phyloP scores from a whole-genome alignment of 2,797 vertebrate species.

The Vireo griseus region DNA sequence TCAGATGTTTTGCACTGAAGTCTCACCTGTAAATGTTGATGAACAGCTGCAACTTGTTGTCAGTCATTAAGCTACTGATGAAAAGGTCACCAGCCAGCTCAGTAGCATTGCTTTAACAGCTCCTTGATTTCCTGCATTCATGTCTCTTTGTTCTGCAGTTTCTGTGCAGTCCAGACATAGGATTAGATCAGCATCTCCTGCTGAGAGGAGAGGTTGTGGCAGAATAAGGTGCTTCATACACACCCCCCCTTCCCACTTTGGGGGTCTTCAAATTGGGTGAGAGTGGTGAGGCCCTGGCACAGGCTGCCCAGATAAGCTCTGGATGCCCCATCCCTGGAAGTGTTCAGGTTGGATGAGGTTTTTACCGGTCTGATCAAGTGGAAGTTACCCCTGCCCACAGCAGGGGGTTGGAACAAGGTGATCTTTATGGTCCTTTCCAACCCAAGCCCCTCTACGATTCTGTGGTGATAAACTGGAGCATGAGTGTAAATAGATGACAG shows the following conservation, averaged over 20 bases:
- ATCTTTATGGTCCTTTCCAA: background rate
- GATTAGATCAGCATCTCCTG: background rate
- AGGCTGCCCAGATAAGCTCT: background rate
- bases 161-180: background rate
- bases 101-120: background rate
- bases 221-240: background rate
- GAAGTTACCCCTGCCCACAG: background rate
- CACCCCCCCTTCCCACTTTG: too few species aligned
- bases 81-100: background rate
- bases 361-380: background rate
- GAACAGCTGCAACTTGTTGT: background rate
- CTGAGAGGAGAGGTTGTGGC: background rate
- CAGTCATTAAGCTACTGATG: background rate
- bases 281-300: background rate
- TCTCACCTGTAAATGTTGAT: background rate
- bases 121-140: background rate
- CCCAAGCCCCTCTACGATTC: background rate
- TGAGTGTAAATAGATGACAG: background rate
- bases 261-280: background rate
- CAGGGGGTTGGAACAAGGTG: accelerated
- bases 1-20: background rate
- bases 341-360: background rate
- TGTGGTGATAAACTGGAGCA: background rate
- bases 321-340: background rate
- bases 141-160: background rate